Evolutionary conservation across 2,888 invertebrate genomes (phyloP).

Genomic region (Fragum sueziense): DNA sequence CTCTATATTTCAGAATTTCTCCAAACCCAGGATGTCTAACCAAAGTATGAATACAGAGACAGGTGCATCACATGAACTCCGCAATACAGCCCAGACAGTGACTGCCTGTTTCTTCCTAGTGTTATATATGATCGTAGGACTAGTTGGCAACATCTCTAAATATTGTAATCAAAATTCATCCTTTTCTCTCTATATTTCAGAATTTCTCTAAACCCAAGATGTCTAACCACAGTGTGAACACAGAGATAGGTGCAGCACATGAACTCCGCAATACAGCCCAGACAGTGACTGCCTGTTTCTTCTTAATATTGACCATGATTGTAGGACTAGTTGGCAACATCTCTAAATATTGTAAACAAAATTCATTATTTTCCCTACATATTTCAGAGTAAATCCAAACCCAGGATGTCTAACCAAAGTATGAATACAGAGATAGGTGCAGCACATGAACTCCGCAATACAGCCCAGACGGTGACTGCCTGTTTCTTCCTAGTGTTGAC

Average conservation of each 20-base stretch:
- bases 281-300: conserved; percentile 45
- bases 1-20: too few species aligned
- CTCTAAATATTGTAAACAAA: too few species aligned
- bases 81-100: conserved; percentile 23
- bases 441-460: neutral
- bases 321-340: conserved; percentile 71
- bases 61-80: neutral
- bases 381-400: too few species aligned
- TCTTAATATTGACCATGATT: conserved; percentile 67
- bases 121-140: conserved; percentile 64
- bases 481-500: conserved; percentile 65
- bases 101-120: conserved; percentile 61
- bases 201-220: too few species aligned
- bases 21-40: too few species aligned
- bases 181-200: too few species aligned
- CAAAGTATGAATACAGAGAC: neutral
- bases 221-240: neutral
- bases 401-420: neutral
- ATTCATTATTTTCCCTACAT: too few species aligned
- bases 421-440: neutral
- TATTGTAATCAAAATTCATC: too few species aligned
- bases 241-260: neutral
- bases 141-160: conserved; percentile 75
- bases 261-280: conserved; percentile 2
- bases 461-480: conserved; percentile 34